These are phyloP conservation scores for Leptopilina myrica DNA, from an alignment of 2,888 invertebrate species.

Conservation along the genomic window DNA sequence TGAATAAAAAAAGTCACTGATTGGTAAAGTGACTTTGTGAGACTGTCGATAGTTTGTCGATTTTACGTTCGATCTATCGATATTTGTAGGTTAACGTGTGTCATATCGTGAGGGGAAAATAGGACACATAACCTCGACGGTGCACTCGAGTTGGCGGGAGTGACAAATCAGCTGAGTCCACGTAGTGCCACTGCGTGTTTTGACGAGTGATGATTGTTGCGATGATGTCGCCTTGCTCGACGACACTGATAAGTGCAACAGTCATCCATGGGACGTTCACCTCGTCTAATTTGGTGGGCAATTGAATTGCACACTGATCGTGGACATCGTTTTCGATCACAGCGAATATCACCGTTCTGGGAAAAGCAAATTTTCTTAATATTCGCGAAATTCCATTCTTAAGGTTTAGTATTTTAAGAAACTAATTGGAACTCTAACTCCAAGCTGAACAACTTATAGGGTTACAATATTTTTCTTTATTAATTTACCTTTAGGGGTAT, in stretches of 20 bases:
- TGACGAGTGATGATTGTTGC: conserved; percentile 76
- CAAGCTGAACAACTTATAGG: too few relatives aligned
- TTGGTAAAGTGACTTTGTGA: too few relatives aligned
- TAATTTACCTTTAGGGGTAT: too few relatives aligned
- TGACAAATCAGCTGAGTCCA: conserved; percentile 67
- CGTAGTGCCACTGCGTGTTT: conserved; percentile 66
- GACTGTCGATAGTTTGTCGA: too few relatives aligned
- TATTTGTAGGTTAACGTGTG: too few relatives aligned
- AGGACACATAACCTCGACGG: background rate
- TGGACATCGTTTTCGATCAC: conserved; percentile 89
- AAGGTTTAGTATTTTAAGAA: too few relatives aligned
- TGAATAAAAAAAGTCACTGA: too few relatives aligned
- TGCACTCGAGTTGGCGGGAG: background rate
- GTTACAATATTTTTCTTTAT: too few relatives aligned
- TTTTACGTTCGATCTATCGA: too few relatives aligned
- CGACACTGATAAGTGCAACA: conserved; percentile 80
- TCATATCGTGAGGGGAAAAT: background rate
- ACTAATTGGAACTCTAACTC: too few relatives aligned
- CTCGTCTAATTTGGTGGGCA: conserved; percentile 75
- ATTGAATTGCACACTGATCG: conserved; percentile 82
- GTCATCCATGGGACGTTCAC: conserved; percentile 76
- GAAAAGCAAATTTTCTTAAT: background rate
- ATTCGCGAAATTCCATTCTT: too few relatives aligned
- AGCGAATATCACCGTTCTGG: conserved; percentile 89
- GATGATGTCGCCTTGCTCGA: conserved; percentile 77